phyloP scores from a whole-genome alignment of 2,888 invertebrate species.

The Archips crataeganus region DNA sequence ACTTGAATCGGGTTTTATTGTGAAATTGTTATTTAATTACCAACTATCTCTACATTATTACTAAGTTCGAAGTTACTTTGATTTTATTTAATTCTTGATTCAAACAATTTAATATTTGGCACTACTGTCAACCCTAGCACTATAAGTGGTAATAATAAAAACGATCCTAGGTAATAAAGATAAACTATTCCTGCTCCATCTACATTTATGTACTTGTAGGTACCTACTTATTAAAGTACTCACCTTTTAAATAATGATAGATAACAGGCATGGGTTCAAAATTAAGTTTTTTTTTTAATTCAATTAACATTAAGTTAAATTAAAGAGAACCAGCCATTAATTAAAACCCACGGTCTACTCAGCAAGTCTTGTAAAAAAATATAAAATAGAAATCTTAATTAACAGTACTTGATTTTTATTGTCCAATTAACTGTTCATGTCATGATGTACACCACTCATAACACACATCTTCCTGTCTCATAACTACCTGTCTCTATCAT shows the following conservation, averaged over 20 bases:
- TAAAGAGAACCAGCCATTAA: slow-evolving; percentile 15
- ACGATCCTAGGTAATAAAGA: too few species aligned
- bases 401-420: slow-evolving; percentile 34
- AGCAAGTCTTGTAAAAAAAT: slow-evolving; percentile 27
- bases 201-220: too few species aligned
- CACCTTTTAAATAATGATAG: neutral
- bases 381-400: slow-evolving; percentile 27
- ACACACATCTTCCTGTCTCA: slow-evolving; percentile 1
- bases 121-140: too few species aligned
- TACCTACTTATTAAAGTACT: neutral
- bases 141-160: too few species aligned
- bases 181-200: too few species aligned
- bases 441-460: slow-evolving; percentile 17
- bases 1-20: too few species aligned
- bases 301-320: slow-evolving; percentile 9
- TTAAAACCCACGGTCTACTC: slow-evolving; percentile 15
- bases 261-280: neutral
- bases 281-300: neutral
- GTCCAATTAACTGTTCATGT: slow-evolving; percentile 38
- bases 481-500: neutral
- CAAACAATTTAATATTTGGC: too few species aligned
- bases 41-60: too few species aligned
- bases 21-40: too few species aligned
- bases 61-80: too few species aligned
- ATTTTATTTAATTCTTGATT: too few species aligned